phyloP scores from a whole-genome alignment of 2,797 vertebrate species.

The Kryptolebias ocellatus region DNA sequence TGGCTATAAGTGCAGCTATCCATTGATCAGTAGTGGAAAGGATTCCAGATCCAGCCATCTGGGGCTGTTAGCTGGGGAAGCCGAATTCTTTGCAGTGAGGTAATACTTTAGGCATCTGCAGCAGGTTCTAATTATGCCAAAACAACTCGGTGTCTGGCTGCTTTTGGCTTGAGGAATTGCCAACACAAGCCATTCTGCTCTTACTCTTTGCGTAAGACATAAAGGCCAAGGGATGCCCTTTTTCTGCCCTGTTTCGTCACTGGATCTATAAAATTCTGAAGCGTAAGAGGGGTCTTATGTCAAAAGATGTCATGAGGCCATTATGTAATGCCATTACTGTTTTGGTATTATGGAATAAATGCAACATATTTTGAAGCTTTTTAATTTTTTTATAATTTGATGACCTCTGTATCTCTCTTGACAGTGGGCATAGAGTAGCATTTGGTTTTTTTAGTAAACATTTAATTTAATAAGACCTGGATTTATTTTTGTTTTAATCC shows the following conservation, averaged over 20 bases:
- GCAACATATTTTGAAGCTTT: background rate
- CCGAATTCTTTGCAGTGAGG: slow-evolving; percentile 76
- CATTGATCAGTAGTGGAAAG: slow-evolving; percentile 66
- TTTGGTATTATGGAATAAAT: background rate
- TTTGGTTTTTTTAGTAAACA: background rate
- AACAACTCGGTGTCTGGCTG: slow-evolving; percentile 74
- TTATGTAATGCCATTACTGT: background rate
- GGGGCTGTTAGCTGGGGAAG: slow-evolving; percentile 75
- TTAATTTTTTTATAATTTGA: background rate
- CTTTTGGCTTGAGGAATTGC: slow-evolving; percentile 61
- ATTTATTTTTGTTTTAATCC: slow-evolving; percentile 11
- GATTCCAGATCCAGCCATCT: slow-evolving; percentile 74
- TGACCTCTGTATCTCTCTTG: background rate
- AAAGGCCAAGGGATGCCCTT: slow-evolving; percentile 69
- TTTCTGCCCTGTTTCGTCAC: slow-evolving; percentile 57
- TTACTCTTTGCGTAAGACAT: slow-evolving; percentile 60
- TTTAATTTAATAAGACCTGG: background rate
- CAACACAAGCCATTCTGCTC: slow-evolving; percentile 68
- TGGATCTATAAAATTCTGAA: slow-evolving; percentile 38
- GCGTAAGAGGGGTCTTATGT: slow-evolving; percentile 12
- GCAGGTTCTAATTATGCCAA: slow-evolving; percentile 82
- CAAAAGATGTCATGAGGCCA: background rate
- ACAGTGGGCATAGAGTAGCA: background rate
- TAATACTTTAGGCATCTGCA: slow-evolving; percentile 80
- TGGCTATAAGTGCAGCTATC: slow-evolving; percentile 60